Evolutionary conservation across 2,797 vertebrate species (phyloP).

Genomic region (Chaunax sp.): DNA sequence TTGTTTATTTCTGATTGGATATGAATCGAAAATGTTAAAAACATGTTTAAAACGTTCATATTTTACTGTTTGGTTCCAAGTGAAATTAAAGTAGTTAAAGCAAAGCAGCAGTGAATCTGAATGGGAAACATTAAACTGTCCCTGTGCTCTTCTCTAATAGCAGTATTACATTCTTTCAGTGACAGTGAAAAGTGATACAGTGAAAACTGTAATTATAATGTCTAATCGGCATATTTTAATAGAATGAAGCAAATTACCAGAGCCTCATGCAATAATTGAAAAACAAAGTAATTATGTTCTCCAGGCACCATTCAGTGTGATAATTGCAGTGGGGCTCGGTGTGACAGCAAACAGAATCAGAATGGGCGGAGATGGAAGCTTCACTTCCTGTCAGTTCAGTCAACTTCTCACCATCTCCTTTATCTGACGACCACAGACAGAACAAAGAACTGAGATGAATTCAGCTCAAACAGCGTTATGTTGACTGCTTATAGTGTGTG

Average conservation of each 20-base stretch:
- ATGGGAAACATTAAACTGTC: constrained; percentile 60
- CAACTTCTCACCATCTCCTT: constrained; percentile 51
- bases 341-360: constrained; percentile 85
- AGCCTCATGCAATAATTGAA: constrained; percentile 85
- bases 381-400: constrained; percentile 67
- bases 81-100: constrained; percentile 26
- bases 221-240: constrained; percentile 87
- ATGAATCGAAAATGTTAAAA: not conserved
- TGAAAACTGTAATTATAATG: constrained; percentile 88
- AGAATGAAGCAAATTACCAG: constrained; percentile 86
- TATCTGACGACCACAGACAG: constrained; percentile 27
- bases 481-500: constrained; percentile 19
- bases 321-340: constrained; percentile 82
- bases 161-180: constrained; percentile 81
- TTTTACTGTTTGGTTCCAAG: constrained; percentile 8
- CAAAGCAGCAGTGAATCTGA: constrained; percentile 55
- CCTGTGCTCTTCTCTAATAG: constrained; percentile 72
- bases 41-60: not conserved
- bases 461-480: constrained; percentile 30
- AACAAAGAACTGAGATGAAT: constrained; percentile 10
- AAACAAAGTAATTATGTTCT: constrained; percentile 87
- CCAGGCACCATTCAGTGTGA: constrained; percentile 79
- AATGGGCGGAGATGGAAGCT: constrained; percentile 66
- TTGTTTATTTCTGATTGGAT: not conserved
- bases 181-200: constrained; percentile 82